Base-by-base conservation (phyloP, 2,113 vertebrate species). In the Peucedramus taeniatus region DNA sequence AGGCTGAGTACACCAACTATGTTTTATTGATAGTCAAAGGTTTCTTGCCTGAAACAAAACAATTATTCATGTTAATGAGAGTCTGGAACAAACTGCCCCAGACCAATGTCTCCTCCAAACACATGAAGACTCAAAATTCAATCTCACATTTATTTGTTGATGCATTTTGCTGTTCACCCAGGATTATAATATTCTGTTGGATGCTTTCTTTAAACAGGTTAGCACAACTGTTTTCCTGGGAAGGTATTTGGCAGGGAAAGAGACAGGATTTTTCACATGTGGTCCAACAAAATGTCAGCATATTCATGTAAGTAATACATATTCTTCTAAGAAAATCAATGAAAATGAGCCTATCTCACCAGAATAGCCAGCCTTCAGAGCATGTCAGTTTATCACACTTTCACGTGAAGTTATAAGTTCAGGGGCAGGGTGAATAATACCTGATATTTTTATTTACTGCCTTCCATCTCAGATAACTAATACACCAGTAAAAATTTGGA, bases 11-110 rank as follows among this genome's bases (percentile, higher is more conserved):
- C 53, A 89, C 45, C 75, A 94, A n/a, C 66, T 79, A 76, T 37
- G 13, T 53, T 84, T 93, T 95, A 96, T 95, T 82, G 76, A 89
- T 92, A 92, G 65, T 61, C 0, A 0, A 75, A 72, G 27, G 44
- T 91, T 95, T 92, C 69, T 89, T 87, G 80, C 68, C 61, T 68
- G 88, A 92, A 92, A 92, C 76, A 82, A 94, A 93, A 72, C 49
- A 72, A 94, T 95, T 90, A 96, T 61, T 96, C 86, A 90, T 45
- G 51, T 82, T 93, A 97, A 96, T 15, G 31, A 89, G 86, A 71
- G 37, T 51, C 53, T 92, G 61, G 51, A 82, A 59, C 53, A 84
- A 94, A 65, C 31, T 68, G 37, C 28, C 49, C 56, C 72, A 83
- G 51, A 80, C 28, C 56, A 65, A 4, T 5, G 51, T 61, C 80